These are phyloP conservation scores for Dorcus parallelipipedus DNA, from an alignment of 2,888 invertebrate species.

Conservation along the genomic window DNA sequence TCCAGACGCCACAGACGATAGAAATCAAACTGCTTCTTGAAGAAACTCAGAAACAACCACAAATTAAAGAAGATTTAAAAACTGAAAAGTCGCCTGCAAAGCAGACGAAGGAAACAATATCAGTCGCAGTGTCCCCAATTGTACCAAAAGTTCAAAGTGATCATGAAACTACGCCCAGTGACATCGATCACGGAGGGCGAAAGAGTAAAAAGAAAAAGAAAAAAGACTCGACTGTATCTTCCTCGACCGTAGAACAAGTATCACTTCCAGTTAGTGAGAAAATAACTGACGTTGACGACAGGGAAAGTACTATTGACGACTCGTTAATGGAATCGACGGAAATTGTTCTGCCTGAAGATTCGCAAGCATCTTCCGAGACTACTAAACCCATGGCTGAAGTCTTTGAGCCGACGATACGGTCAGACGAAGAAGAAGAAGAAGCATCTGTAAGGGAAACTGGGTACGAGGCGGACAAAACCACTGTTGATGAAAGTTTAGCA, in stretches of 20 bases:
- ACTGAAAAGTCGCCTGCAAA: neutral
- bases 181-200: slow-evolving; percentile 52
- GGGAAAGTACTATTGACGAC: slow-evolving; percentile 45
- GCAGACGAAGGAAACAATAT: slow-evolving; percentile 6
- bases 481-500: slow-evolving; percentile 57
- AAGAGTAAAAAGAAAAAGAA: slow-evolving; percentile 65
- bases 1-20: neutral
- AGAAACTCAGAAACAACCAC: neutral
- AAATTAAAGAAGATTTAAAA: slow-evolving; percentile 15
- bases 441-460: slow-evolving; percentile 58
- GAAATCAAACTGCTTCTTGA: neutral
- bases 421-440: slow-evolving; percentile 49
- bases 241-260: slow-evolving; percentile 13
- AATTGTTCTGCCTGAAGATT: slow-evolving; percentile 51
- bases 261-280: slow-evolving; percentile 24
- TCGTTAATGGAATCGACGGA: slow-evolving; percentile 56
- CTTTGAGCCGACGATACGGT: slow-evolving; percentile 37
- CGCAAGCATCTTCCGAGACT: slow-evolving; percentile 52
- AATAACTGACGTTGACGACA: slow-evolving; percentile 32
- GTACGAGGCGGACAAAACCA: slow-evolving; percentile 70
- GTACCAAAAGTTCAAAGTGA: slow-evolving; percentile 40
- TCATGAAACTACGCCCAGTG: slow-evolving; percentile 44
- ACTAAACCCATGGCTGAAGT: slow-evolving; percentile 53
- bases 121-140: slow-evolving; percentile 34
- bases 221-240: slow-evolving; percentile 49